Percentiles rank a stretch among this genome's conserved stretches.
phyloP scores from a whole-genome alignment of 2,888 invertebrate genomes.

The Hyposoter dolosus region DNA sequence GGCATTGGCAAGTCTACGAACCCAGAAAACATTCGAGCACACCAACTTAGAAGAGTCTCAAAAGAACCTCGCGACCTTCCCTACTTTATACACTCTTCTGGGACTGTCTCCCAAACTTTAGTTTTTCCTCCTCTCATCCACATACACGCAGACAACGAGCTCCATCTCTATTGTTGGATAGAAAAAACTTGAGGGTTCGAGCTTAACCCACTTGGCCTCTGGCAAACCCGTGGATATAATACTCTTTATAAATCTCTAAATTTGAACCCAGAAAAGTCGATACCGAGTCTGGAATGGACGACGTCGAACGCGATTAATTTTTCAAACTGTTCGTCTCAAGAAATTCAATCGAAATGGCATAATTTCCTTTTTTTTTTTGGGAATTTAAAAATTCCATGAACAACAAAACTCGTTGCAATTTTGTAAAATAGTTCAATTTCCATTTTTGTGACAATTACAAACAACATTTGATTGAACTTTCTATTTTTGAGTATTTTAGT shows the following conservation, averaged over 20 bases:
- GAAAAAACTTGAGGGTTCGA: conserved; percentile 22
- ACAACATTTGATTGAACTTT: too few relatives aligned
- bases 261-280: not conserved
- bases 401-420: too few relatives aligned
- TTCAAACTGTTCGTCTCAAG: not conserved
- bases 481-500: too few relatives aligned
- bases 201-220: not conserved
- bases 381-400: too few relatives aligned
- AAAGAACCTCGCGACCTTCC: conserved; percentile 51
- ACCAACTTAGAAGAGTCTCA: conserved; percentile 58
- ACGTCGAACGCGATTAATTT: not conserved
- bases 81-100: conserved; percentile 54
- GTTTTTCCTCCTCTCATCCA: conserved; percentile 17
- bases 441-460: not conserved
- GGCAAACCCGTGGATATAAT: conserved; percentile 29
- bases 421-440: not conserved
- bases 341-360: not conserved
- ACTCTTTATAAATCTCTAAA: not conserved
- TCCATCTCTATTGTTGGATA: not conserved
- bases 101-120: conserved; percentile 41
- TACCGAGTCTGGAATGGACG: not conserved
- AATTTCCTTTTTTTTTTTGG: not conserved
- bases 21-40: conserved; percentile 62
- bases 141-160: not conserved
- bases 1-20: conserved; percentile 49